Evolutionary conservation across 2,888 invertebrate species (phyloP), one percentile per base, ranked within the genome.

Genomic region (Isoperla grammatica): DNA sequence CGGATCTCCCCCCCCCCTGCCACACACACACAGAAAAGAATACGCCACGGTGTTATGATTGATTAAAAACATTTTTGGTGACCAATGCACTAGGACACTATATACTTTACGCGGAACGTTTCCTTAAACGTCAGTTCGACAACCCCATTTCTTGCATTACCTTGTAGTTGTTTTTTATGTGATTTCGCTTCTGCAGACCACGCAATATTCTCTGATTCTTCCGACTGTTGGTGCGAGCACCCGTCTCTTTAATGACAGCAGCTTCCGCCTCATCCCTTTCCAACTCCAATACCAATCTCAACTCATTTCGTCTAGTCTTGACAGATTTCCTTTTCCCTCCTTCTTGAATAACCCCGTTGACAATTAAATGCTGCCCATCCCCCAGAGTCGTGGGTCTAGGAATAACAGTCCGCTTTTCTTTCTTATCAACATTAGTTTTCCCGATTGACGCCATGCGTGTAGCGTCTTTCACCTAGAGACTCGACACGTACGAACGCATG

Each of bases 261-360:
- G 9, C 29, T 9, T 35, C 29, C 49, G 22, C 55, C 29, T 64
- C 56, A 45, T 63, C 56, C 0, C 63, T 60, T 15, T 64, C 66
- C 43, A 60, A 67, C 57, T 69, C 70, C 65, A 72, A 65, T 37
- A 72, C 71, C 13, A 73, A 56, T 6, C 67, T 67, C 57, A 73
- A 57, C n/a, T 71, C 70, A 64, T 74, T 74, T 61, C 67, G 69
- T 62, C 73, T 71, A 2, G 74, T 74, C 55, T 74, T 74, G 1
- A 65, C 69, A 9, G 70, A 63, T 62, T 74, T 74, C 45, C 66
- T 68, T 45, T 68, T 65, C 3, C 63, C 40, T 42, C 63, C 68
- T n/a, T 67, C 67, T 20, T 63, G 59, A 11, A 35, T 17, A 2
- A 11, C 42, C 13, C 29, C 20, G 40, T 48, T 39, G 9, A 43